Conservation (phyloP, 2,888 invertebrate species). For the Andrena dorsata region DNA sequence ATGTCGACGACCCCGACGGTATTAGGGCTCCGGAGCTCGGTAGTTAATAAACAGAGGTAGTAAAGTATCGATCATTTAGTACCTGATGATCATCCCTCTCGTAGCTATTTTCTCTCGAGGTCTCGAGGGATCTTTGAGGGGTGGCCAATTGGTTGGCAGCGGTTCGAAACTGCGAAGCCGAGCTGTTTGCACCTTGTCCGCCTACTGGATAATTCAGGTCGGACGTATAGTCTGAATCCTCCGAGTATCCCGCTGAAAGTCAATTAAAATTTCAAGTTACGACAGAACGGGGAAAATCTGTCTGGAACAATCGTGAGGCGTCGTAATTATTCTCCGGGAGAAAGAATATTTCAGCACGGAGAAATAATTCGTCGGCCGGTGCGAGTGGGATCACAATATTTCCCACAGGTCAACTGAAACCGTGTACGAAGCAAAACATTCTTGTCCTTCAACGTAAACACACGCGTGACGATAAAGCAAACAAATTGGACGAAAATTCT, state of each 20-base stretch:
- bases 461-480: constrained; percentile 10
- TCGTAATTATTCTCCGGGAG: neutral
- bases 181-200: constrained; percentile 94
- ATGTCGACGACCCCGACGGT: neutral
- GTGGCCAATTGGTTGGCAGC: constrained; percentile 92
- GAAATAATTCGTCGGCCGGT: constrained; percentile 12
- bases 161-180: constrained; percentile 94
- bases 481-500: constrained; percentile 19
- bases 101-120: constrained; percentile 93
- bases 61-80: constrained; percentile 38
- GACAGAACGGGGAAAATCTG: neutral
- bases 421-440: constrained; percentile 21
- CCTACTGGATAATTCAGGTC: constrained; percentile 97
- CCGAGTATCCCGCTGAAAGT: constrained; percentile 95
- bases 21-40: neutral
- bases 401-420: constrained; percentile 1
- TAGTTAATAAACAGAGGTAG: constrained; percentile 10
- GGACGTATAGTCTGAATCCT: constrained; percentile 98
- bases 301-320: neutral
- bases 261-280: constrained; percentile 54
- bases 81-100: constrained; percentile 91
- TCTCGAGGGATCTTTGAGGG: constrained; percentile 92
- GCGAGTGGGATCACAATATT: constrained; percentile 17
- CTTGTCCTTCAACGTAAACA: neutral
- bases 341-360: neutral